phyloP scores from a whole-genome alignment of 2,888 invertebrate species.

The Hartigia nigra region DNA sequence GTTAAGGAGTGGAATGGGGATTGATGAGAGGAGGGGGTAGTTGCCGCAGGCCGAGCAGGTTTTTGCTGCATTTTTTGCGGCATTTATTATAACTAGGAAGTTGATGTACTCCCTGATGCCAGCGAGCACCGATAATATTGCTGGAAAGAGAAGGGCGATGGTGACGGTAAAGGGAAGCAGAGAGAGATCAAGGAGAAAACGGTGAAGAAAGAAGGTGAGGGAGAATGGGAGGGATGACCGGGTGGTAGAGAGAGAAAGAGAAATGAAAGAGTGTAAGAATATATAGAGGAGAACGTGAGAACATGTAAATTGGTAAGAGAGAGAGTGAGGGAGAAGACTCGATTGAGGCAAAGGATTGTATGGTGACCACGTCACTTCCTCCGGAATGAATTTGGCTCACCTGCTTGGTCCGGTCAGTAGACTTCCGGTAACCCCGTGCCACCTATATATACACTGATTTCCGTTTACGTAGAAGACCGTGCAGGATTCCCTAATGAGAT shows the following conservation, averaged over 20 bases:
- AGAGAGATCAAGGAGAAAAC: slow-evolving; percentile 20
- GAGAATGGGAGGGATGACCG: slow-evolving; percentile 13
- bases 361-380: slow-evolving; percentile 39
- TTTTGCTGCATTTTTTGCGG: slow-evolving; percentile 54
- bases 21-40: slow-evolving; percentile 34
- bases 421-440: slow-evolving; percentile 44
- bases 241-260: slow-evolving; percentile 19
- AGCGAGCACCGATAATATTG: slow-evolving; percentile 30
- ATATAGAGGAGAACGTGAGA: slow-evolving; percentile 53
- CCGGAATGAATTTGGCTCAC: slow-evolving; percentile 39
- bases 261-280: slow-evolving; percentile 20
- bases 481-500: not conserved
- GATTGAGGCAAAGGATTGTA: slow-evolving; percentile 17
- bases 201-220: slow-evolving; percentile 8
- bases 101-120: slow-evolving; percentile 39
- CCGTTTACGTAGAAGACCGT: not conserved
- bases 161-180: slow-evolving; percentile 12
- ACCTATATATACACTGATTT: not conserved
- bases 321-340: slow-evolving; percentile 23
- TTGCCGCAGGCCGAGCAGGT: slow-evolving; percentile 63
- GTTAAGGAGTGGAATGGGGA: slow-evolving; percentile 34
- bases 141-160: slow-evolving; percentile 15
- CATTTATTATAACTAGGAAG: slow-evolving; percentile 44
- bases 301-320: slow-evolving; percentile 43
- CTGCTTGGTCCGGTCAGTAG: slow-evolving; percentile 53